A percentile compares a stretch with the other conserved stretches of the same genome.
These are phyloP conservation scores for Ginglymostoma cirratum DNA, from an alignment of 2,113 vertebrate genomes.

Conservation along the genomic window DNA sequence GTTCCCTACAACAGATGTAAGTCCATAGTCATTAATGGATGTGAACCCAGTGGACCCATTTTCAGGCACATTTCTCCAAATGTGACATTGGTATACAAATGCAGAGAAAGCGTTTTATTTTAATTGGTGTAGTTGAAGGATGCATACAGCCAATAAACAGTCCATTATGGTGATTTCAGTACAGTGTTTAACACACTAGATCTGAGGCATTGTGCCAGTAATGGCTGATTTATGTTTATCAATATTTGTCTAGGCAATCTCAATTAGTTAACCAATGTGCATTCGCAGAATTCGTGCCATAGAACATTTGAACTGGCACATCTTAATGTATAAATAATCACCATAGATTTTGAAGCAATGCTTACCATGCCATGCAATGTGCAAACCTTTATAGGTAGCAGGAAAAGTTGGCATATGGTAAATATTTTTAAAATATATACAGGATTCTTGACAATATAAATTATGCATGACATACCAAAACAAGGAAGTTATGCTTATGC, in stretches of 20 bases:
- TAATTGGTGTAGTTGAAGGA: neutral
- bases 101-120: neutral
- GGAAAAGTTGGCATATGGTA: neutral
- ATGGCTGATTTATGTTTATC: neutral
- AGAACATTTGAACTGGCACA: neutral
- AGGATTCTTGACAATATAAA: neutral
- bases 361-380: neutral
- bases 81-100: neutral
- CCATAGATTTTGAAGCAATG: neutral
- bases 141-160: neutral
- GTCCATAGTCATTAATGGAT: neutral
- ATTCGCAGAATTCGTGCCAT: neutral
- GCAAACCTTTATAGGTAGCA: neutral
- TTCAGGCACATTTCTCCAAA: neutral
- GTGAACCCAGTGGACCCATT: neutral
- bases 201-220: neutral
- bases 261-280: neutral
- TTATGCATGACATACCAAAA: neutral
- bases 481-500: neutral
- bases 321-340: neutral
- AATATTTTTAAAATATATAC: neutral
- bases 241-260: neutral
- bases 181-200: neutral
- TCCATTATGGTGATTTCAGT: neutral
- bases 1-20: neutral